Base-by-base conservation (phyloP, 2,888 invertebrate genomes). In the Trachelus iudaicus region DNA sequence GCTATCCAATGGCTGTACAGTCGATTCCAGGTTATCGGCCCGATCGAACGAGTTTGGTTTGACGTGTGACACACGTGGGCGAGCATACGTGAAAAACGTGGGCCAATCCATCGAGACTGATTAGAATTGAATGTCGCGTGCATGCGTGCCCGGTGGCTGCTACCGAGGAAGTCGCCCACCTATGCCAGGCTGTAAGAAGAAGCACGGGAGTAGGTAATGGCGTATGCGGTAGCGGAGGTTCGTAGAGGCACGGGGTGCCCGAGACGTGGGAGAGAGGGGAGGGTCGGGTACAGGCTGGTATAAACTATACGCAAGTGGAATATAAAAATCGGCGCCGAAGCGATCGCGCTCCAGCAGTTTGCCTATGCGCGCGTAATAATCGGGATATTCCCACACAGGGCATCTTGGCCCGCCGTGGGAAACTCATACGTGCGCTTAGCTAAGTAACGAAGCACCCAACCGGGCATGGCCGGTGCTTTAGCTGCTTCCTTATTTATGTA, bases 351-450 rank as follows among this genome's bases (percentile, higher is more conserved):
- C 82, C 80, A 83, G 82, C 83, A 86, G 82, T 88, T 88, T 87
- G 85, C 87, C 89, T 88, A 89, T 86, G 87, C 86, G 84, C 87
- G 86, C 87, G 88, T 90, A 89, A 90, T 91, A 89, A 90, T 88
- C 87, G 85, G 83, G 85, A 89, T 90, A 90, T 91, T 91, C 90
- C 89, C 90, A 89, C 90, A 88, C 83, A 81, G 82, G 83, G 80
- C 77, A 81, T 79, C 81, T 75, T 87, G 87, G 87, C 87, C 86
- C 88, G 87, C 87, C 91, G 91, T 91, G 91, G 91, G 91, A 91
- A 91, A 90, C 88, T 88, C 87, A 90, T 89, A 91, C 91, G 91
- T 91, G 91, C 90, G 89, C 81, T 80, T 79, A 31, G 76, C 69
- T 30, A 34, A 69, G 68, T 69, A 73, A 75, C 76, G 34, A 73